Conservation (phyloP, 1,140 invertebrate species). For the Sinella curviseta region DNA sequence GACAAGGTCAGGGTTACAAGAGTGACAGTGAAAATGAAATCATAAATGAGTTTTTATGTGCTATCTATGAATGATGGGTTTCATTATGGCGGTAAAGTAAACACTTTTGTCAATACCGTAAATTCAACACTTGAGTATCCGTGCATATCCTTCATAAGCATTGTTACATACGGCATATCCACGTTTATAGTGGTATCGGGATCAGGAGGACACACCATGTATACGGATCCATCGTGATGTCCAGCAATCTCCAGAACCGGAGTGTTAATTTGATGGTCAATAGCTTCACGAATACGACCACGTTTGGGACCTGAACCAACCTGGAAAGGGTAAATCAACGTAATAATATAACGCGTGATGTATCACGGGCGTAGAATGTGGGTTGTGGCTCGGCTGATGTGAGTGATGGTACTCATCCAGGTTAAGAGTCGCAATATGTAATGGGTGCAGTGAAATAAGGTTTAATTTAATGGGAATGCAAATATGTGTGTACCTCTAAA, state of each 20-base stretch:
- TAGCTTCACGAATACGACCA: not conserved
- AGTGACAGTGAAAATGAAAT: too few relatives aligned
- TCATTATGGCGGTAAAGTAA: not conserved
- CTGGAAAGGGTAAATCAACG: not conserved
- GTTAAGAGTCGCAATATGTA: too few relatives aligned
- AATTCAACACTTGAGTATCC: slow-evolving; percentile 15
- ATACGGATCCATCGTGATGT: slow-evolving; percentile 7
- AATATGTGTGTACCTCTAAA: not conserved
- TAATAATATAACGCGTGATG: too few relatives aligned
- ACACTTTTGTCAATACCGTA: not conserved
- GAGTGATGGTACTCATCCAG: too few relatives aligned
- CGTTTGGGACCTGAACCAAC: not conserved
- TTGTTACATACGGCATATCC: not conserved
- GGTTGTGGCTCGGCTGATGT: too few relatives aligned
- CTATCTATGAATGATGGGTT: too few relatives aligned
- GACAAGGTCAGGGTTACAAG: too few relatives aligned
- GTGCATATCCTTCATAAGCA: not conserved
- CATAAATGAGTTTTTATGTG: too few relatives aligned
- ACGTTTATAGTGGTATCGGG: not conserved
- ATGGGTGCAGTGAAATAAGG: too few relatives aligned
- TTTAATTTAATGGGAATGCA: not conserved
- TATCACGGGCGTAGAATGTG: too few relatives aligned
- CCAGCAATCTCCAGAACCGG: not conserved
- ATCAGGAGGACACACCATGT: not conserved
- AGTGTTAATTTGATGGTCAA: slow-evolving; percentile 8